Evolutionary conservation across 2,797 vertebrate genomes (phyloP), one percentile per base, ranked within the genome.

Genomic region (Mallotus villosus): DNA sequence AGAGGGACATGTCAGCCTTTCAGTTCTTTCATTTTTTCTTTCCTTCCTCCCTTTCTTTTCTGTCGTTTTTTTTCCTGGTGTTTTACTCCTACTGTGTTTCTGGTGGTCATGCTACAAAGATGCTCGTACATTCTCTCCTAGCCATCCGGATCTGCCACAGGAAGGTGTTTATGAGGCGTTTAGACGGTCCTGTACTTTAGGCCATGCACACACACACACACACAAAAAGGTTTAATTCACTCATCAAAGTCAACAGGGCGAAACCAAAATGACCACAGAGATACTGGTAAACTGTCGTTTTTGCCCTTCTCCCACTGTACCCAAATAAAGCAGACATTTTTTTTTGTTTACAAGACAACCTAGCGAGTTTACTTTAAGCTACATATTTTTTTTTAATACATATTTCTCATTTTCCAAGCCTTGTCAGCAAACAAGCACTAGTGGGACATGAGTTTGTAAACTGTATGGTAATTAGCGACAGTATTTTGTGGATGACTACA

Each of bases 71-170:
- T 8, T 34, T 63, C n/a, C n/a, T n/a, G n/a, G n/a, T n/a, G n/a
- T n/a, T n/a, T 16, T 5, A 82, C 78, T 89, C 78, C 81, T 85
- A 77, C 79, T 72, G 71, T 72, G 70, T 78, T 80, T 73, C 84
- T 81, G 78, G 82, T 84, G 67, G 74, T 88, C 88, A 89, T 90
- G 89, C 89, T 92, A 90, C 71, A 73, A 72, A 68, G 71, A 61
- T 60, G 53, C 41, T 63, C 72, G 32, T 70, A 77, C 84, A 90
- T 89, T 88, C 84, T 82, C 77, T 83, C 77, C 75, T 67, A 74
- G 79, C 84, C 71, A 69, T 80, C 82, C 65, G 78, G 77, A 78
- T 83, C 81, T 5, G 41, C 76, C 82, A 74, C 72, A 78, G 76
- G 62, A 71, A 68, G 73, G 70, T 81, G 68, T 75, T 81, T 80